These are phyloP conservation scores for Notamacropus eugenii DNA, from an alignment of 2,797 vertebrate genomes.

Conservation along the genomic window DNA sequence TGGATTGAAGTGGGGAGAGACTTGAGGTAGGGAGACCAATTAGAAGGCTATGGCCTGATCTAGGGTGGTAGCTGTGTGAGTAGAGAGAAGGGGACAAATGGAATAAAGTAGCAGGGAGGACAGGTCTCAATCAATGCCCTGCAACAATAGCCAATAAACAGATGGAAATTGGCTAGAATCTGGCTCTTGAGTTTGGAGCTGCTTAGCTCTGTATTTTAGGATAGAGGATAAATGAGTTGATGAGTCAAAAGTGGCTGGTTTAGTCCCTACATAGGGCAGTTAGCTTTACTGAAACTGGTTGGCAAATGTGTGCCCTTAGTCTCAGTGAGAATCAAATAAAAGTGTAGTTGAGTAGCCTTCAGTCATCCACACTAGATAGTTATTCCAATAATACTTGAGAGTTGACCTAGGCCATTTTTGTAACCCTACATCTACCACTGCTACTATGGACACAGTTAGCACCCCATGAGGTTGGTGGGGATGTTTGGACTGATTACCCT, in stretches of 20 bases:
- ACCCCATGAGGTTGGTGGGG: not conserved
- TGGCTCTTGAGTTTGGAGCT: not conserved
- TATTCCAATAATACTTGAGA: conserved; percentile 6
- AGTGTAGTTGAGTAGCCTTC: not conserved
- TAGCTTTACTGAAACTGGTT: not conserved
- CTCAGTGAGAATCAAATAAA: not conserved
- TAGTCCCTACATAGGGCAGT: not conserved
- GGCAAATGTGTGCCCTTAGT: not conserved
- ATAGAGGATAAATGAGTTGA: not conserved
- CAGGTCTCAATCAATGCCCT: not conserved
- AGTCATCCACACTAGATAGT: not conserved
- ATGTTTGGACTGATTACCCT: not conserved
- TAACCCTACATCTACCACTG: not conserved
- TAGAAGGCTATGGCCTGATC: not conserved
- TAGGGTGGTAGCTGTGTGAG: not conserved
- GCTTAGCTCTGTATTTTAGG: not conserved
- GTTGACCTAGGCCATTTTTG: not conserved
- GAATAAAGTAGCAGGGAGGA: not conserved
- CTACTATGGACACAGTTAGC: not conserved
- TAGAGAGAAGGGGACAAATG: not conserved
- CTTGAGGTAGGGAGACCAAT: not conserved
- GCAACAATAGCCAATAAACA: not conserved
- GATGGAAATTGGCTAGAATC: not conserved
- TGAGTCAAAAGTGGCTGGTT: not conserved
- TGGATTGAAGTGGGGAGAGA: not conserved